Conservation (phyloP, 2,888 invertebrate species). For the Acanthosepion lycidas region DNA sequence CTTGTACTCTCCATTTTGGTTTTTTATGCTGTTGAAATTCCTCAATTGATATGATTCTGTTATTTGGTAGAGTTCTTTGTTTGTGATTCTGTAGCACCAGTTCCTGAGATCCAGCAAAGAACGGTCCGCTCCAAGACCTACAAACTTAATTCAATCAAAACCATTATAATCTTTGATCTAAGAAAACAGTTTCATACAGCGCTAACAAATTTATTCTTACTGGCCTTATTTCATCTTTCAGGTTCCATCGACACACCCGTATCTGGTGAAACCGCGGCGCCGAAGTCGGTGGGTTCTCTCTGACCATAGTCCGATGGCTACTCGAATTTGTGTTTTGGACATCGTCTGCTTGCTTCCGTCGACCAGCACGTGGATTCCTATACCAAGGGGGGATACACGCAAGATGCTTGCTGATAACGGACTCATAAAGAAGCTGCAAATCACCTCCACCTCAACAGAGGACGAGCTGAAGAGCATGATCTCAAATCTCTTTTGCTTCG, state of each 20-base stretch:
- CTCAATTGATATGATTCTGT: too few relatives aligned
- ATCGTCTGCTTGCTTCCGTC: conserved; percentile 47
- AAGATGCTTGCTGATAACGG: conserved; percentile 44
- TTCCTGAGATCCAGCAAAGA: too few relatives aligned
- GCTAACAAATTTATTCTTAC: too few relatives aligned
- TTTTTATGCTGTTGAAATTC: too few relatives aligned
- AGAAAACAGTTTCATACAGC: too few relatives aligned
- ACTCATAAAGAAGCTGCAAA: conserved; percentile 42
- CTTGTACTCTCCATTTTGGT: too few relatives aligned
- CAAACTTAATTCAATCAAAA: too few relatives aligned
- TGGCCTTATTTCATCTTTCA: neutral
- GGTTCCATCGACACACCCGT: conserved; percentile 39
- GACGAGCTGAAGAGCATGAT: conserved; percentile 33
- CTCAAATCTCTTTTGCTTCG: conserved; percentile 44
- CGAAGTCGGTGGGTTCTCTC: conserved; percentile 43
- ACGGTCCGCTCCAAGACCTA: too few relatives aligned
- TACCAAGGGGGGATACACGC: conserved; percentile 46
- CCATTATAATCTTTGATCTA: too few relatives aligned
- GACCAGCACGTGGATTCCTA: conserved; percentile 47
- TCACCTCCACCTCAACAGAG: conserved; percentile 39
- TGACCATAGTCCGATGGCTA: conserved; percentile 41
- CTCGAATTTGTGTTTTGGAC: conserved; percentile 45
- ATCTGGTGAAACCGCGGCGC: conserved; percentile 43
- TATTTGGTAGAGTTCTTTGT: too few relatives aligned
- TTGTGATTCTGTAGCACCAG: too few relatives aligned